A percentile compares a stretch with the other conserved stretches of the same genome.
phyloP scores from a whole-genome alignment of 2,113 vertebrate species.

The Epinephelus cyanopodus region DNA sequence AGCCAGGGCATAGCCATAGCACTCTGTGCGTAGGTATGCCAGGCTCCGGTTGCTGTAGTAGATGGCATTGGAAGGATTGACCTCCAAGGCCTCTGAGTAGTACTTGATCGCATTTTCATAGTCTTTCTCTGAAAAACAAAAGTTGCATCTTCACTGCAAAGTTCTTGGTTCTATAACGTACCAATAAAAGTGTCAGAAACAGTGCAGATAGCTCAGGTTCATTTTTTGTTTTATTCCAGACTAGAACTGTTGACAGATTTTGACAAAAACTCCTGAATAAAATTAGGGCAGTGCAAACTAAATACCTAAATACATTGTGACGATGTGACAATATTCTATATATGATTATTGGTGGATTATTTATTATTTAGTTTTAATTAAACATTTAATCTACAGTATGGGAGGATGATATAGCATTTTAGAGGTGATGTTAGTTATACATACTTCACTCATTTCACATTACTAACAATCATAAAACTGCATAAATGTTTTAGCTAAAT shows the following conservation, averaged over 20 bases:
- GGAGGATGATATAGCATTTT: not conserved
- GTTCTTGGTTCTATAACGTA: not conserved
- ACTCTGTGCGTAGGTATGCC: slow-evolving; percentile 96
- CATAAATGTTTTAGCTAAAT: not conserved
- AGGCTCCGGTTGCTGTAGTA: slow-evolving; percentile 96
- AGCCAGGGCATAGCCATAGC: slow-evolving; percentile 94
- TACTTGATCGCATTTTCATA: slow-evolving; percentile 95
- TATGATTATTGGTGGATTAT: too few species aligned
- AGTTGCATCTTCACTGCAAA: not conserved
- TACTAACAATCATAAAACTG: not conserved
- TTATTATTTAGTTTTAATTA: not conserved
- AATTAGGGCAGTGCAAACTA: not conserved
- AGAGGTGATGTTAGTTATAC: not conserved
- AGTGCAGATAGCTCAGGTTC: not conserved
- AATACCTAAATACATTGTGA: not conserved
- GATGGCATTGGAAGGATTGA: slow-evolving; percentile 91
- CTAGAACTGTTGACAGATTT: not conserved
- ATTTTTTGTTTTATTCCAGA: too few species aligned
- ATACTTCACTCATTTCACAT: not conserved
- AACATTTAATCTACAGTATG: not conserved
- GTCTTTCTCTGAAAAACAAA: slow-evolving; percentile 88
- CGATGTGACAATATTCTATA: too few species aligned
- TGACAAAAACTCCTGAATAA: not conserved
- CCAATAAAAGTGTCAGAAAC: not conserved
- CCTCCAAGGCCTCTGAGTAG: slow-evolving; percentile 92